Evolutionary conservation across 2,888 invertebrate genomes (phyloP).

Genomic region (Coecobrya sp.): DNA sequence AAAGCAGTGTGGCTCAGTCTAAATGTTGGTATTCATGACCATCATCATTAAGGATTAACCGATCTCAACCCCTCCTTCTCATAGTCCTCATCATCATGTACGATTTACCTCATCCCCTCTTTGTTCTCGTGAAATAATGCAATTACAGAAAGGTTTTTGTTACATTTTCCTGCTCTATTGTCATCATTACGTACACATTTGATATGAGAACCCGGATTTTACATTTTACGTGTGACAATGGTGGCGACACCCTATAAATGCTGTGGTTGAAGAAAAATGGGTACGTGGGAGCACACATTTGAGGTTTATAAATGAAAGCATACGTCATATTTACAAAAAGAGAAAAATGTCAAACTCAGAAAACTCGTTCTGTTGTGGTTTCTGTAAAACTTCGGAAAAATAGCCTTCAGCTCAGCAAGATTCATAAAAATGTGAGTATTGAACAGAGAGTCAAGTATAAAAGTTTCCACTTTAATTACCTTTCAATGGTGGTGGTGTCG

Average conservation of each 20-base stretch:
- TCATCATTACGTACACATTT: neutral
- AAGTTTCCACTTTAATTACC: constrained; percentile 79
- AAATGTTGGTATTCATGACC: constrained; percentile 24
- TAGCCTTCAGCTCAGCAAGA: constrained; percentile 8
- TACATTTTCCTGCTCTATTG: neutral
- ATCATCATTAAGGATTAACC: constrained; percentile 48
- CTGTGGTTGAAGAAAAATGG: neutral
- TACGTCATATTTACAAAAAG: neutral
- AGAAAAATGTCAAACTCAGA: neutral
- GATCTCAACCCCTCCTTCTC: constrained; percentile 57
- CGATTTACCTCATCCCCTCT: constrained; percentile 32
- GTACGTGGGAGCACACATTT: constrained; percentile 9
- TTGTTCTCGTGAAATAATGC: constrained; percentile 63
- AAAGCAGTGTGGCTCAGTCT: neutral
- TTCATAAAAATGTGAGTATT: neutral
- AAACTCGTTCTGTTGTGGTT: neutral
- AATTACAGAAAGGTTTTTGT: constrained; percentile 10
- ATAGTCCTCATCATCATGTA: neutral
- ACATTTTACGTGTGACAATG: neutral
- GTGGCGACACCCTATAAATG: neutral
- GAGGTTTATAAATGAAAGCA: neutral
- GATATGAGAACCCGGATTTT: constrained; percentile 37
- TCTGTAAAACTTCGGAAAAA: neutral
- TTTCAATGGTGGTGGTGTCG: constrained; percentile 86
- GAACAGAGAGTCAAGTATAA: neutral